Evolutionary conservation across 37 sponge, comb jelly and placozoan species (phyloP), one percentile per base, ranked within the genome.

Genomic region (Chondrilla cf. caribensis): DNA sequence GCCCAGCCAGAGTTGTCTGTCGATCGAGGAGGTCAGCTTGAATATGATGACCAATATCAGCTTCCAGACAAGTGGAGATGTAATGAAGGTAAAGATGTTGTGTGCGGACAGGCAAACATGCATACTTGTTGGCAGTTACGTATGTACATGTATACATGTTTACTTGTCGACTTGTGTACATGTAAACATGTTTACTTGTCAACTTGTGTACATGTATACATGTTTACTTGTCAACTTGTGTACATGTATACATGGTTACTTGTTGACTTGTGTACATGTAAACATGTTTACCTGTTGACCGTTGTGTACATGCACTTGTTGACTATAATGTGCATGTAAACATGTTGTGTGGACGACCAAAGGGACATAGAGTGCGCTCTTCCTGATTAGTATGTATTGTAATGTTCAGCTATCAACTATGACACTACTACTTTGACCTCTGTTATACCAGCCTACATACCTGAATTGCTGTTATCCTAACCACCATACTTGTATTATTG

Each of bases 21-120:
- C 88, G 5, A 72, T 91, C 11, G 78, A 91, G 0, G 92, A 91
- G 28, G 62, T 91, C 37, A 88, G 87, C 29, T 66, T 79, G 19
- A 43, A 81, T 8, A 36, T 38, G 42, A 26, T 91, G 19, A 79
- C 84, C 28, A 42, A 18, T 0, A 86, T 91, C 72, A 91, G 88
- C 76, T 87, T 91, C 79, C 72, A 79, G 29, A 44, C 85, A 15
- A 62, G 43, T 18, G 82, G 81, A 38, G 85, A 70, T 24, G 75
- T 87, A 5, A 25, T 58, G 3, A 77, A 87, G 84, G 92, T 91
- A 70, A 9, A 29, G 43, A 22, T 11, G 9, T 2, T 43, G 14
- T 36, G 33, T 19, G 37, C 40, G 57, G 28, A n/a, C n/a, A n/a
- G n/a, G n/a, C n/a, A n/a, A n/a, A n/a, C n/a, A n/a, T 21, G 26